Evolutionary conservation across 2,888 invertebrate genomes (phyloP), one percentile per base, ranked within the genome.

Genomic region (Ceratothoa steindachneri): DNA sequence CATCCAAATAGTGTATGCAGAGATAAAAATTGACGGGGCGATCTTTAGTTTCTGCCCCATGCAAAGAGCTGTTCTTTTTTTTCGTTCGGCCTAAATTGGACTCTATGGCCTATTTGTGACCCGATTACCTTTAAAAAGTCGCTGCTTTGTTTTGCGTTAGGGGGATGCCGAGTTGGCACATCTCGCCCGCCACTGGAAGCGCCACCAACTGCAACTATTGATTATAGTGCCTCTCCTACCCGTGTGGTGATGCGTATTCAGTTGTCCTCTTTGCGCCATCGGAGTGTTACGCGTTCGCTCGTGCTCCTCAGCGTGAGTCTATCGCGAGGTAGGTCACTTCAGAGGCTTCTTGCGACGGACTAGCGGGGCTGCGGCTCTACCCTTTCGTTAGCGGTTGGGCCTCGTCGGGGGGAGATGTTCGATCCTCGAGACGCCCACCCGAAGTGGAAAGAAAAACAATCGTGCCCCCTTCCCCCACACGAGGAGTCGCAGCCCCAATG

Each of bases 401-500:
- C 41, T 41, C 41, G 41, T 5, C 41, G 15, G 41, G 15, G n/a
- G 41, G 41, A 41, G 41, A 41, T 41, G 41, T 15, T 41, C 41
- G 41, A 41, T 15, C 41, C 15, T 15, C 5, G 15, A 15, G 15
- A 41, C 41, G 41, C 41, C 15, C 41, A 5, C 15, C 41, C 7
- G 41, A 41, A 41, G 41, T 41, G 41, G 41, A 41, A 15, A 15
- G 41, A 41, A 9, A 41, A 41, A 41, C 5, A 41, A 9, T 9
- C 7, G 5, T 41, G 5, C 41, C 5, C 5, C 5, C 41, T 41
- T 9, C 15, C 7, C 15, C 41, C 41, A 15, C 27, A 24, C n/a
- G 24, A 24, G 60, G 60, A 60, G 60, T 60, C 60, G 60, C 27
- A 24, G 60, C 60, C 60, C 60, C 60, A n/a, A n/a, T n/a, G n/a